These are phyloP conservation scores for Crax fasciolata DNA, from an alignment of 2,797 vertebrate genomes.

Conservation along the genomic window DNA sequence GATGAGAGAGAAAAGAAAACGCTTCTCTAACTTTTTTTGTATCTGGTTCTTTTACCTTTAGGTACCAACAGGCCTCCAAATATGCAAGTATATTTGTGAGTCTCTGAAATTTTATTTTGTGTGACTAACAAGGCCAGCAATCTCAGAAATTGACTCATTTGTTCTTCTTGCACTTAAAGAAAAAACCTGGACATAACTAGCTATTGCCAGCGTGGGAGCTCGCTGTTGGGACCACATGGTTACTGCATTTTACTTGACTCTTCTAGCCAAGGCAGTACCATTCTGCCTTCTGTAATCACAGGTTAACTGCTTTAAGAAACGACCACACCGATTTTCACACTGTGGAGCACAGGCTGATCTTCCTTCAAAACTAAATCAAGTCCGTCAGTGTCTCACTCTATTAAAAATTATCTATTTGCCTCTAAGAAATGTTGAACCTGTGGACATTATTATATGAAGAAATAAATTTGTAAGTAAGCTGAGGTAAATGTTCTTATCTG, in stretches of 20 bases:
- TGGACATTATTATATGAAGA: neutral
- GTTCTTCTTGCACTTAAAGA: neutral
- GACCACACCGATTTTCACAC: neutral
- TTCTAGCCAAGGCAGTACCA: neutral
- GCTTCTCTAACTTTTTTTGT: neutral
- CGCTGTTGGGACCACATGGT: neutral
- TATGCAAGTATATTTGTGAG: neutral
- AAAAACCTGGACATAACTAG: neutral
- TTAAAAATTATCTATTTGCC: neutral
- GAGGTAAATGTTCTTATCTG: neutral
- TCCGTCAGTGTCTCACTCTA: neutral
- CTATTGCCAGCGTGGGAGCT: neutral
- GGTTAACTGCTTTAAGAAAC: neutral
- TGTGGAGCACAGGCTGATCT: neutral
- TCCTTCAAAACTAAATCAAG: neutral
- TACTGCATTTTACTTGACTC: neutral
- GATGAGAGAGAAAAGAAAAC: neutral
- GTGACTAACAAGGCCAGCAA: neutral
- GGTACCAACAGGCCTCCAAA: neutral
- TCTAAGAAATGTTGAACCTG: neutral
- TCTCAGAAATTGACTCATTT: neutral
- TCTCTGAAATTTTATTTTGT: neutral
- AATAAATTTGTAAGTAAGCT: neutral
- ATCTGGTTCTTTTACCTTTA: neutral
- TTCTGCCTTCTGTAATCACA: neutral